Evolutionary conservation across 2,888 invertebrate genomes (phyloP).

Genomic region (Euspilapteryx auroguttella): DNA sequence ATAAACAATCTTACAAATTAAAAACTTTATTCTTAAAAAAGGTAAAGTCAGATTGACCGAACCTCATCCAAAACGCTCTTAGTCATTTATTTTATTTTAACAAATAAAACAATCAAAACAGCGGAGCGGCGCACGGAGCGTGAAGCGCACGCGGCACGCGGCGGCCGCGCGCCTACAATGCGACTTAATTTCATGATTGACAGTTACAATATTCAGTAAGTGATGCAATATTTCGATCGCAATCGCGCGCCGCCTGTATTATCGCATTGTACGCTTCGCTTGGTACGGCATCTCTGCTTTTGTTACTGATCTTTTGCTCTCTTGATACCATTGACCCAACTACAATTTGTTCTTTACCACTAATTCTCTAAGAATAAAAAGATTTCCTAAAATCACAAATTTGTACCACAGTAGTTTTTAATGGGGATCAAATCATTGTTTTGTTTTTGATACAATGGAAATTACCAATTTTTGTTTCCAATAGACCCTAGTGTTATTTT

Average conservation of each 20-base stretch:
- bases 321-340: conserved; percentile 12
- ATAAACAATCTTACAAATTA: too few relatives aligned
- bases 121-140: conserved; percentile 10
- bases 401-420: too few relatives aligned
- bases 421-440: too few relatives aligned
- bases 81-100: conserved; percentile 3
- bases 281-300: conserved; percentile 11
- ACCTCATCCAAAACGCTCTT: too few relatives aligned
- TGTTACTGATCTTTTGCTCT: conserved; percentile 12
- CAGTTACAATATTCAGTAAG: conserved; percentile 63
- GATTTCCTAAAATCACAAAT: too few relatives aligned
- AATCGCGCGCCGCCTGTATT: conserved; percentile 22
- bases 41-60: too few relatives aligned
- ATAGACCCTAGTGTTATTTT: too few relatives aligned
- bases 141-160: conserved; percentile 33
- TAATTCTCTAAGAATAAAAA: too few relatives aligned
- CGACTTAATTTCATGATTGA: conserved; percentile 61
- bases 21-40: too few relatives aligned
- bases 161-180: conserved; percentile 29
- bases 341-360: too few relatives aligned
- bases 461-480: too few relatives aligned
- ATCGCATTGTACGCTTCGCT: conserved; percentile 33
- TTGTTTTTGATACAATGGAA: too few relatives aligned
- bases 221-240: conserved; percentile 62
- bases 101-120: conserved; percentile 30